These are phyloP conservation scores for Alectoris magna DNA, from an alignment of 2,797 vertebrate species.

Conservation along the genomic window DNA sequence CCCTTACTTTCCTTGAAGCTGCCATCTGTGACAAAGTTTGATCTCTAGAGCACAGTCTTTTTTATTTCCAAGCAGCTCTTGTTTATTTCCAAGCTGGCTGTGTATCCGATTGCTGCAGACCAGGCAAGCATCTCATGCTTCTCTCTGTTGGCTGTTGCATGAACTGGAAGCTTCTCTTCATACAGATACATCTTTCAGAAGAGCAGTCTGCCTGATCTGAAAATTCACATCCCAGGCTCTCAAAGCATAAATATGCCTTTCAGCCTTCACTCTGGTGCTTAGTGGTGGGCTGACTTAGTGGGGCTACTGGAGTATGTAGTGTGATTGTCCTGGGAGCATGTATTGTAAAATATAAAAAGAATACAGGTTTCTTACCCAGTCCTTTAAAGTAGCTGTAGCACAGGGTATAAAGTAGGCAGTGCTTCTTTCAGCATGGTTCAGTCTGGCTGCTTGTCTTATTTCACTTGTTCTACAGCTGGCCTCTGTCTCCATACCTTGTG, in stretches of 20 bases:
- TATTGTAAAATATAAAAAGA: background rate
- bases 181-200: background rate
- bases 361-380: background rate
- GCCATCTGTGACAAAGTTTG: background rate
- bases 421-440: background rate
- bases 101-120: background rate
- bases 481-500: background rate
- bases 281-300: background rate
- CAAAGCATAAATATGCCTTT: background rate
- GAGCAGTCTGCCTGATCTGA: background rate
- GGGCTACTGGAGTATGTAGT: background rate
- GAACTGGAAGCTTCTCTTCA: background rate
- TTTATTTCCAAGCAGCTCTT: background rate
- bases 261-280: background rate
- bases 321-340: background rate
- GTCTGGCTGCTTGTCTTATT: background rate
- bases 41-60: background rate
- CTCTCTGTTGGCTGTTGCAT: background rate
- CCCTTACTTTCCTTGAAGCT: conserved; percentile 10
- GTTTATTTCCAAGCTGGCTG: background rate
- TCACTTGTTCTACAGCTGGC: background rate
- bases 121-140: background rate
- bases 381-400: background rate
- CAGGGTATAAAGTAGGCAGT: background rate
- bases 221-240: background rate